phyloP scores from a whole-genome alignment of 2,113 vertebrate species.

The Lipotes vexillifer region DNA sequence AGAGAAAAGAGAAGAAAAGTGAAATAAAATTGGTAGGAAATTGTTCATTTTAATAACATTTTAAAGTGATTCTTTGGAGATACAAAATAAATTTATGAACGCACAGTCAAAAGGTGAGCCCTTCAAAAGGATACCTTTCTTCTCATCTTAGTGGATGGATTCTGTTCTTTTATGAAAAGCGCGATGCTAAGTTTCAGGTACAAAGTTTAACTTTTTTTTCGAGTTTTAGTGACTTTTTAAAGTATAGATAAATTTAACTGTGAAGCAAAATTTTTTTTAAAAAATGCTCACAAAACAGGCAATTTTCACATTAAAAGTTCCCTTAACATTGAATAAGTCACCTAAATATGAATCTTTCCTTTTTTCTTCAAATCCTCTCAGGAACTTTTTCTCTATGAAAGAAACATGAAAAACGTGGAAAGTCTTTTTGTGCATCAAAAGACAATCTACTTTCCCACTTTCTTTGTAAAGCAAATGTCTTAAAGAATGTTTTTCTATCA shows the following conservation, averaged over 20 bases:
- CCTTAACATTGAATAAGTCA: background rate
- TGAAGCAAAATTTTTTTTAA: background rate
- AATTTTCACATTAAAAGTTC: background rate
- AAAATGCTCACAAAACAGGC: background rate
- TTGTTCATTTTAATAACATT: background rate
- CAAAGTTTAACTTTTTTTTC: background rate
- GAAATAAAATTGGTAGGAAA: background rate
- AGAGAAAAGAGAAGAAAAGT: background rate
- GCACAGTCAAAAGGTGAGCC: background rate
- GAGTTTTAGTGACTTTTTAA: background rate
- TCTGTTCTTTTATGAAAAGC: background rate
- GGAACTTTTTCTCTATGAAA: background rate
- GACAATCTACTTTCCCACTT: background rate
- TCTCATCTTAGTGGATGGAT: background rate
- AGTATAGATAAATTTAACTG: background rate
- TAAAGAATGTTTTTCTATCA: background rate
- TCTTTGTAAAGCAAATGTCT: background rate
- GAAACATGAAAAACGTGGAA: background rate
- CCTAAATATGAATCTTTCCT: background rate
- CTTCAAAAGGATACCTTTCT: background rate
- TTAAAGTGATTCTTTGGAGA: background rate
- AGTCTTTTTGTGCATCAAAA: background rate
- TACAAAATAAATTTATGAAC: background rate
- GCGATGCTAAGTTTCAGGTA: background rate
- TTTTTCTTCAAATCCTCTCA: background rate